Evolutionary conservation across 2,797 vertebrate genomes (phyloP), one percentile per base, ranked within the genome.

Genomic region (Parauchenoglanis ngamensis): DNA sequence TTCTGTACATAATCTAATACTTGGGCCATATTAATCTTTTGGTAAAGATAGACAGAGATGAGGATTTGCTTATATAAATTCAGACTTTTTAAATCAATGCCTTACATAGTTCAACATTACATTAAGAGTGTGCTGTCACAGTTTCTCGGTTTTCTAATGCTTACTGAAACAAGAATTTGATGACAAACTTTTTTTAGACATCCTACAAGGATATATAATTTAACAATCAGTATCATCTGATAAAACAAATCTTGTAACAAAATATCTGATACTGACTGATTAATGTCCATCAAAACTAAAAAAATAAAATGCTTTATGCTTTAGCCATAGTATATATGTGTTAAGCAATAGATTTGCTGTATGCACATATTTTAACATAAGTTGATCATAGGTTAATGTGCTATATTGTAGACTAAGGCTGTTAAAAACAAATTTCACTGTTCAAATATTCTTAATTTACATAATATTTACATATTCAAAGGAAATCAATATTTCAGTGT

Each of bases 1-100:
- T 91, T 95, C 61, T 96, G 94, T 0, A 97, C 67, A 76, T 96
- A 96, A 90, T 98, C 96, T 0, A 95, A 95, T 10, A 97, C 96
- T 54, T 95, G 93, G 78, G 90, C 94, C 87, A 98, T 84, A 0
- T 95, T 96, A 85, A 97, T 96, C 98, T 99, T 90, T 65, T 11
- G 56, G 82, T 83, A 25, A 21, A 78, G 15, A 77, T 8, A 54
- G n/a, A 77, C 23, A 77, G n/a, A 77, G 46, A 76, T 52, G 56
- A 78, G 19, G 28, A 59, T 79, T 79, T 40, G 31, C 13, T 40
- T 11, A 59, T 59, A 59, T 59, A 40, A 40, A 40, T 35, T 59
- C 1, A 77, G 75, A 79, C 19, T 21, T 35, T 8, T 77, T 21
- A 56, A 31, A 56, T 59, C 10, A 35, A 59, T 59, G 8, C 54